phyloP scores from a whole-genome alignment of 1,140 invertebrate species.

The Trachymyrmex cornetzi region DNA sequence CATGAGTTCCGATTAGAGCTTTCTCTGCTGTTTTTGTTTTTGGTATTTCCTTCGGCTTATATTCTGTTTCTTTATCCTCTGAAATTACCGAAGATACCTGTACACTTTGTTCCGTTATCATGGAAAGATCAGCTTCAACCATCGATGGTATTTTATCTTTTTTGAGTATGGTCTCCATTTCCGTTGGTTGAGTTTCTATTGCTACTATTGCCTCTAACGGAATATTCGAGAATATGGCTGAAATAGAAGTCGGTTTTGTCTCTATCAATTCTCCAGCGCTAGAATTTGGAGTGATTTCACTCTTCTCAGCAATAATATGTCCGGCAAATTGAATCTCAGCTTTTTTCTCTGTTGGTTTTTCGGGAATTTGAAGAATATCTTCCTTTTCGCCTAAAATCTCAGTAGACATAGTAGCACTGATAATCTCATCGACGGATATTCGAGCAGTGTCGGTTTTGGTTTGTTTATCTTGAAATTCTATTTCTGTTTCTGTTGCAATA shows the following conservation, averaged over 20 bases:
- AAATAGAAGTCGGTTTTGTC: slow-evolving; percentile 76
- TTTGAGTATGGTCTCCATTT: slow-evolving; percentile 79
- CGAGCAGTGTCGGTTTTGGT: slow-evolving; percentile 82
- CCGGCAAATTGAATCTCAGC: slow-evolving; percentile 82
- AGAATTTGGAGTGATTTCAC: slow-evolving; percentile 83
- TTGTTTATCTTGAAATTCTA: slow-evolving; percentile 81
- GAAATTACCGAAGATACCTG: slow-evolving; percentile 81
- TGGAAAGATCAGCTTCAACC: slow-evolving; percentile 79
- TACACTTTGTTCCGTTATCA: slow-evolving; percentile 81
- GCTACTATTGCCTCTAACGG: slow-evolving; percentile 79
- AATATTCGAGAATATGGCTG: slow-evolving; percentile 80
- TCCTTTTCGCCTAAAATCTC: slow-evolving; percentile 87
- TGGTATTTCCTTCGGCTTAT: slow-evolving; percentile 78
- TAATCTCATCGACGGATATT: slow-evolving; percentile 83
- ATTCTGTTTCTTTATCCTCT: slow-evolving; percentile 86
- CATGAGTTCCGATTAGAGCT: slow-evolving; percentile 76
- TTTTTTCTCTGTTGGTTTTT: slow-evolving; percentile 81
- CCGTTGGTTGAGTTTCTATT: slow-evolving; percentile 81
- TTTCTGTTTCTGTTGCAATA: slow-evolving; percentile 86
- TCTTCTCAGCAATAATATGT: slow-evolving; percentile 84
- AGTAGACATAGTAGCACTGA: slow-evolving; percentile 84
- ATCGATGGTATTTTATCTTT: slow-evolving; percentile 76
- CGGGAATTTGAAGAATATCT: slow-evolving; percentile 77
- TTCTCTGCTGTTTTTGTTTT: slow-evolving; percentile 79
- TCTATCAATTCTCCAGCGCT: slow-evolving; percentile 80